phyloP scores from a whole-genome alignment of 2,888 invertebrate genomes.

The Dicyrtomina minuta region DNA sequence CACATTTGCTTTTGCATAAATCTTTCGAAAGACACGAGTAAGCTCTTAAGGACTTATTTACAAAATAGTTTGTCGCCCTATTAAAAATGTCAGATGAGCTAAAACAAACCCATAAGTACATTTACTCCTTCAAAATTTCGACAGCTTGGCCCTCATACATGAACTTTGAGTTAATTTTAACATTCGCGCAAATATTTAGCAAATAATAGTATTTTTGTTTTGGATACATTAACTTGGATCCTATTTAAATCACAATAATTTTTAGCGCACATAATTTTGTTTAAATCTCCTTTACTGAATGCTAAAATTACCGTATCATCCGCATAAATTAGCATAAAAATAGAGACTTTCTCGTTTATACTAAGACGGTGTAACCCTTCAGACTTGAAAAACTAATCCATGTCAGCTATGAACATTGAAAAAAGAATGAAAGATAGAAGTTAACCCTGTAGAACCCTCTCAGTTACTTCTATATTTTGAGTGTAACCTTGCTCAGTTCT shows the following conservation, averaged over 20 bases:
- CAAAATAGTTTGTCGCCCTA: not conserved
- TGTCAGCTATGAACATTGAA: constrained; percentile 9
- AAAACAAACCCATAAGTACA: not conserved
- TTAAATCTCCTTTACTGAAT: not conserved
- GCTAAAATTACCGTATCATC: constrained; percentile 11
- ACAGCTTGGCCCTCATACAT: not conserved
- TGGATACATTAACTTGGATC: not conserved
- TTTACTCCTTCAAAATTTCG: not conserved
- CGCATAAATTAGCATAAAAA: not conserved
- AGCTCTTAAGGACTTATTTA: not conserved
- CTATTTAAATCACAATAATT: not conserved
- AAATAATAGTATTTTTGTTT: constrained; percentile 17
- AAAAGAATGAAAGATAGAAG: not conserved
- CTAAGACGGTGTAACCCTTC: not conserved
- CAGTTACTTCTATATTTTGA: constrained; percentile 1
- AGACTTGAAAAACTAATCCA: not conserved
- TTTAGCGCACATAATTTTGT: not conserved
- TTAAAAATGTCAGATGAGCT: not conserved
- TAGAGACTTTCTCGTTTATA: not conserved
- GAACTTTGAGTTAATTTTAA: not conserved
- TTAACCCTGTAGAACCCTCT: constrained; percentile 22
- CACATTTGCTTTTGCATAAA: not conserved
- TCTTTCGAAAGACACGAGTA: not conserved
- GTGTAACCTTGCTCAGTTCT: not conserved
- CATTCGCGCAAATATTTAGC: not conserved